phyloP scores from a whole-genome alignment of 64 coral and sea anemone genomes.

The Actinia equina region DNA sequence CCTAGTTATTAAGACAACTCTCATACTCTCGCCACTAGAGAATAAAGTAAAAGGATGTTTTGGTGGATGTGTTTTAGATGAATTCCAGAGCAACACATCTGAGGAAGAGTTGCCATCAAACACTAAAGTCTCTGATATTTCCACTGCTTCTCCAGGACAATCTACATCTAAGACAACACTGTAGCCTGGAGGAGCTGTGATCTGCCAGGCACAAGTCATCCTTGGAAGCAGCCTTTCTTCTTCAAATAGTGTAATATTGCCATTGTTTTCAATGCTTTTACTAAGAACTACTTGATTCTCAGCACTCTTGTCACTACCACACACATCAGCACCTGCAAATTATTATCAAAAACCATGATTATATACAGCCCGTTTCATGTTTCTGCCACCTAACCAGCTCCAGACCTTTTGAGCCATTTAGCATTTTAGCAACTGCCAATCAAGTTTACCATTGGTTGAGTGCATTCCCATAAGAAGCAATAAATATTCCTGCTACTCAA shows the following conservation, averaged over 20 bases:
- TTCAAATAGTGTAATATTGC: no score
- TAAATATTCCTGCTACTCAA: no score
- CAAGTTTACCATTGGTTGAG: no score
- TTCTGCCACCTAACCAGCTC: no score
- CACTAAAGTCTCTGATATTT: background rate
- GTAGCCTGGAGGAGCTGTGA: background rate
- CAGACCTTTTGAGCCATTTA: no score
- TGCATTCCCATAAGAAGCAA: no score
- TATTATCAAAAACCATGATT: background rate
- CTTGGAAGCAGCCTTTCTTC: background rate
- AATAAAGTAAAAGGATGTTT: background rate
- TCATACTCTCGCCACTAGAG: background rate
- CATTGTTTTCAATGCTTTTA: background rate
- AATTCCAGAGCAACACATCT: background rate
- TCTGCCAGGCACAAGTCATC: background rate
- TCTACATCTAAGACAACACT: background rate
- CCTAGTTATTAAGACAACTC: background rate
- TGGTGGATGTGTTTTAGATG: background rate
- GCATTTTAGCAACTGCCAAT: no score
- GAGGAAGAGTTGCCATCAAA: background rate
- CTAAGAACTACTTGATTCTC: background rate
- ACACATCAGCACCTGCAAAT: slow-evolving; percentile 13
- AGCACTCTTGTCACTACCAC: background rate
- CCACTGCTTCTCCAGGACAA: background rate
- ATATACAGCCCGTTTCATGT: background rate